phyloP scores from a whole-genome alignment of 2,113 vertebrate species.

The Catharus minimus region DNA sequence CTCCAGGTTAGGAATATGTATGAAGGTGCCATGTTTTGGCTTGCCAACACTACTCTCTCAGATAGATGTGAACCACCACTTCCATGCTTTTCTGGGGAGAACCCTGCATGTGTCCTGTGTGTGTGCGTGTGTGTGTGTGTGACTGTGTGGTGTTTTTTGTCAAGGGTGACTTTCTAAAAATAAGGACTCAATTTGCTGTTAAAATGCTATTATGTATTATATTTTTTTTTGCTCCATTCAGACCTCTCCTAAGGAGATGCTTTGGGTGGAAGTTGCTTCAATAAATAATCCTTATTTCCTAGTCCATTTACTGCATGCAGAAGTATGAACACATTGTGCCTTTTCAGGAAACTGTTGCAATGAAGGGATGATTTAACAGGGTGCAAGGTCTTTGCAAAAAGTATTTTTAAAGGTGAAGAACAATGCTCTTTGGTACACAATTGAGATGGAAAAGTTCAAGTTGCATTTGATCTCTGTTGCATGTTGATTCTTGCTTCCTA shows the following conservation, averaged over 20 bases:
- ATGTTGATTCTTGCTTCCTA: conserved; percentile 33
- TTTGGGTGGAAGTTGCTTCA: conserved; percentile 58
- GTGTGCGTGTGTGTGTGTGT: background rate
- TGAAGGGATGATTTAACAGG: conserved; percentile 41
- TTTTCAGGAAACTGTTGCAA: conserved; percentile 60
- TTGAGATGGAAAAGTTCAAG: background rate
- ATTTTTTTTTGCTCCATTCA: conserved; percentile 48
- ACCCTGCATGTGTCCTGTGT: conserved; percentile 72
- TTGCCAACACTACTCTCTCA: conserved; percentile 75
- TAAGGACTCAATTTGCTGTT: conserved; percentile 71
- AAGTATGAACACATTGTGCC: conserved; percentile 75
- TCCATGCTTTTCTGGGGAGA: conserved; percentile 66
- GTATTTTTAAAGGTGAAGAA: conserved; percentile 38
- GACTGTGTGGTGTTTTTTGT: conserved; percentile 59
- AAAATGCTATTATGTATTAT: conserved; percentile 60
- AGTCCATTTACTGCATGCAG: conserved; percentile 76
- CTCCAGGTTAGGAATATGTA: conserved; percentile 68
- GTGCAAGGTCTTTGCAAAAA: conserved; percentile 37
- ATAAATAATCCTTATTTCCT: conserved; percentile 58
- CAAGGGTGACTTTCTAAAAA: conserved; percentile 71
- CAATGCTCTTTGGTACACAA: background rate
- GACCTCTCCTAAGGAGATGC: conserved; percentile 63
- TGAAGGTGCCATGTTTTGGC: conserved; percentile 76
- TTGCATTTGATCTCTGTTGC: conserved; percentile 25
- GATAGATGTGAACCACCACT: conserved; percentile 57